A percentile compares a stretch with the other conserved stretches of the same genome.
These are phyloP conservation scores for Scortum barcoo DNA, from an alignment of 2,113 vertebrate species.

Conservation along the genomic window DNA sequence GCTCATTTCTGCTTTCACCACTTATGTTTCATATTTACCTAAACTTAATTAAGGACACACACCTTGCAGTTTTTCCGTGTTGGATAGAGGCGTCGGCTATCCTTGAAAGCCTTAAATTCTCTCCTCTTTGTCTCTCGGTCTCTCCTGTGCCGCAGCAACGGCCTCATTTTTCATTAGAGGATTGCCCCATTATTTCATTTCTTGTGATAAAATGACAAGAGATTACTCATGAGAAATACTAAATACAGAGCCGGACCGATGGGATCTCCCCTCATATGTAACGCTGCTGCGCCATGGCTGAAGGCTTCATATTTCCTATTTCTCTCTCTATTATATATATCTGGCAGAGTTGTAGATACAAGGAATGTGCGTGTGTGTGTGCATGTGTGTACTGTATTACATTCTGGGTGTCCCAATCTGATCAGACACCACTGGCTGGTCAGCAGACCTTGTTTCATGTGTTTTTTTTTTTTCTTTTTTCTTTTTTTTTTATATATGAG, in stretches of 20 bases:
- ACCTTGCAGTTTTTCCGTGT: conserved; percentile 5
- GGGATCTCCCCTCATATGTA: conserved; percentile 83
- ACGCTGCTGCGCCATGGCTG: conserved; percentile 63
- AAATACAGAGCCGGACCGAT: conserved; percentile 81
- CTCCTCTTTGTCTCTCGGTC: conserved; percentile 71
- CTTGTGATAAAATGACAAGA: conserved; percentile 85
- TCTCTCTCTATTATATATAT: conserved; percentile 80
- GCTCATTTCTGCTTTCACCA: neutral
- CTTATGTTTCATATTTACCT: conserved; percentile 25
- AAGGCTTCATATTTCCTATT: conserved; percentile 83
- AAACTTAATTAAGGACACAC: conserved; percentile 43
- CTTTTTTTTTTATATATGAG: too few relatives aligned
- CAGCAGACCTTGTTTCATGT: conserved; percentile 55
- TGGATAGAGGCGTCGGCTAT: conserved; percentile 26
- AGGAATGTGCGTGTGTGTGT: conserved; percentile 34
- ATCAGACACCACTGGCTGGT: conserved; percentile 73
- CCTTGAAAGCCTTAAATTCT: conserved; percentile 65
- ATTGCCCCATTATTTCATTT: conserved; percentile 82
- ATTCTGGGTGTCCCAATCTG: conserved; percentile 70
- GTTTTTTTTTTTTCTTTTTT: conserved; percentile 2
- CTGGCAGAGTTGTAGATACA: conserved; percentile 77
- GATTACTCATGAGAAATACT: conserved; percentile 84
- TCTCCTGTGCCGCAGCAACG: conserved; percentile 56
- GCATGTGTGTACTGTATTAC: conserved; percentile 59
- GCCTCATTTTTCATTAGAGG: conserved; percentile 82